Conservation (phyloP, 1,140 invertebrate genomes). For the Antheraea mylitta region DNA sequence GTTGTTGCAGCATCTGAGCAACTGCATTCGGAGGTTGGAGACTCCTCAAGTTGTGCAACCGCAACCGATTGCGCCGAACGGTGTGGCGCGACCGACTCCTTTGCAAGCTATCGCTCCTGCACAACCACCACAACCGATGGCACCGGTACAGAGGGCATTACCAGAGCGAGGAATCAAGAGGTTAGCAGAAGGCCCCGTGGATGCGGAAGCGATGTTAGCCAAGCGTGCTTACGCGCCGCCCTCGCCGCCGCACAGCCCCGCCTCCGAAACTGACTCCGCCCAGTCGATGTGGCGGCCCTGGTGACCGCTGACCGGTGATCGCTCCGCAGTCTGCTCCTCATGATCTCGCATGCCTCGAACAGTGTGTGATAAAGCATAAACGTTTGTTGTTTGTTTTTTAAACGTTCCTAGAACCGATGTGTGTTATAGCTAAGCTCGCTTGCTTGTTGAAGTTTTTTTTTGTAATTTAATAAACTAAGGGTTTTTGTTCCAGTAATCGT, state of each 20-base stretch:
- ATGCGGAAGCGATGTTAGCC: slow-evolving; percentile 50
- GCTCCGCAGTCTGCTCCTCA: slow-evolving; percentile 26
- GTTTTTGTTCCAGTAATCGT: slow-evolving; percentile 56
- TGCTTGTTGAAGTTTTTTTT: slow-evolving; percentile 69
- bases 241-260: slow-evolving; percentile 79
- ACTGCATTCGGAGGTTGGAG: slow-evolving; percentile 83
- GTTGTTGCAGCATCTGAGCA: slow-evolving; percentile 91
- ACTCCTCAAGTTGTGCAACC: slow-evolving; percentile 57
- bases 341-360: slow-evolving; percentile 42
- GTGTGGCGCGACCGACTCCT: slow-evolving; percentile 60
- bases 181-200: slow-evolving; percentile 45
- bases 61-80: slow-evolving; percentile 50
- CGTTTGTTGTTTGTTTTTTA: slow-evolving; percentile 64
- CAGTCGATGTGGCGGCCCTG: slow-evolving; percentile 78
- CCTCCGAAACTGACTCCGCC: slow-evolving; percentile 76
- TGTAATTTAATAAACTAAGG: slow-evolving; percentile 72
- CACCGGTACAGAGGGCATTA: slow-evolving; percentile 53
- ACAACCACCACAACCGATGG: slow-evolving; percentile 64
- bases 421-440: slow-evolving; percentile 56
- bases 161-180: slow-evolving; percentile 61
- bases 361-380: slow-evolving; percentile 54
- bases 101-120: slow-evolving; percentile 81
- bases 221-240: slow-evolving; percentile 76
- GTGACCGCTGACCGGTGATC: slow-evolving; percentile 51
- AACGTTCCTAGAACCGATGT: slow-evolving; percentile 66